A percentile compares a stretch with the other conserved stretches of the same genome.
These are phyloP conservation scores for Zoanthus sociatus DNA, from an alignment of 92 coral and sea anemone genomes.

Conservation along the genomic window DNA sequence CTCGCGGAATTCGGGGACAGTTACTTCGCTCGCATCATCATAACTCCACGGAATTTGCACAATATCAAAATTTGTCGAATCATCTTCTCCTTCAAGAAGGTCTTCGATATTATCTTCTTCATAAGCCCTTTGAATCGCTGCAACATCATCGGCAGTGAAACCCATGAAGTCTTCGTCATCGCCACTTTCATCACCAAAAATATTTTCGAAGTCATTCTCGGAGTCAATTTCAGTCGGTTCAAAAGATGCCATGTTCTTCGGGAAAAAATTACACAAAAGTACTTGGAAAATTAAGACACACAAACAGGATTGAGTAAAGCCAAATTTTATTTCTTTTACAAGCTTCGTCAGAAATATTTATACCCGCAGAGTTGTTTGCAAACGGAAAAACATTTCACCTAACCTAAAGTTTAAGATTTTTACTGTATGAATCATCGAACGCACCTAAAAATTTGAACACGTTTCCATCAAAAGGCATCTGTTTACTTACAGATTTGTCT, in stretches of 20 bases:
- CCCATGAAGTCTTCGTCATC: neutral
- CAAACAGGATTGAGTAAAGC: conserved; percentile 6
- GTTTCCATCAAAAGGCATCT: conserved; percentile 4
- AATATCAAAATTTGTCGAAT: neutral
- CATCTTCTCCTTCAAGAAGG: conserved; percentile 19
- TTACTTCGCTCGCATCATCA: conserved; percentile 2
- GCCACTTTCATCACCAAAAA: conserved; percentile 14
- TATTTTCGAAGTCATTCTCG: conserved; percentile 26
- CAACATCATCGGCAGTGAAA: neutral
- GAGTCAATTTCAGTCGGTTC: neutral
- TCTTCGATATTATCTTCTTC: neutral
- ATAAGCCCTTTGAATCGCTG: no score
- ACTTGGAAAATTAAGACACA: conserved; percentile 25
- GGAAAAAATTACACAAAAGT: neutral
- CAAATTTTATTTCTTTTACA: conserved; percentile 8
- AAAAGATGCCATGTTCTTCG: no score
- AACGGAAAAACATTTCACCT: no score
- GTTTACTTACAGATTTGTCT: conserved; percentile 1
- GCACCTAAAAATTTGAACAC: conserved; percentile 14
- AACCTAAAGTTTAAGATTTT: neutral
- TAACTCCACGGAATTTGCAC: neutral
- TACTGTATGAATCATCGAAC: conserved; percentile 9
- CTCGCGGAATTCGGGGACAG: neutral
- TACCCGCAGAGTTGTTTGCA: no score
- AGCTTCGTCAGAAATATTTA: neutral